Conservation (phyloP, 2,797 vertebrate species). For the Aeoliscus strigatus region DNA sequence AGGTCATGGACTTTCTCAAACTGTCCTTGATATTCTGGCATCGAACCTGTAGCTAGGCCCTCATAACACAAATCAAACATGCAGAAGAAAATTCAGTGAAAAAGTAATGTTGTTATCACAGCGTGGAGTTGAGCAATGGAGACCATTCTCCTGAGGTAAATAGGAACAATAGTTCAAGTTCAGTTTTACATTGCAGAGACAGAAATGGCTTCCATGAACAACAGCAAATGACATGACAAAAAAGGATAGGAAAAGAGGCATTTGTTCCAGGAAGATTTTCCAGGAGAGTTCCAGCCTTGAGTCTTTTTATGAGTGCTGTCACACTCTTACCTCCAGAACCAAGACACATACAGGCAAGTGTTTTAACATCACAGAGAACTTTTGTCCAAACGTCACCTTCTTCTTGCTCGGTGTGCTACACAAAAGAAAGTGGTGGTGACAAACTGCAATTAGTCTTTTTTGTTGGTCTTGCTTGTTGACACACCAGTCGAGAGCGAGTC, state of each 20-base stretch:
- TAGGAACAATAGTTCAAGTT: constrained; percentile 30
- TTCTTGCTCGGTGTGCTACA: constrained; percentile 23
- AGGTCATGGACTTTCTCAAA: constrained; percentile 30
- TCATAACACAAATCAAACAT: constrained; percentile 16
- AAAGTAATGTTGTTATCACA: constrained; percentile 23
- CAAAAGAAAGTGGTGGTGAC: constrained; percentile 27
- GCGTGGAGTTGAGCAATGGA: constrained; percentile 20
- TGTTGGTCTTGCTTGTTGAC: too few relatives aligned
- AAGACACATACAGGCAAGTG: constrained; percentile 32
- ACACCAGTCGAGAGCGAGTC: too few relatives aligned
- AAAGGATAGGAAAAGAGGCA: constrained; percentile 63
- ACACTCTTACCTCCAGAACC: constrained; percentile 8
- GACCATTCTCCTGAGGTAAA: constrained; percentile 28
- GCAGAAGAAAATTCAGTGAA: constrained; percentile 2
- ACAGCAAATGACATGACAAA: constrained; percentile 59
- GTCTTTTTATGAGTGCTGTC: constrained; percentile 26
- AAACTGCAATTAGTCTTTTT: constrained; percentile 38
- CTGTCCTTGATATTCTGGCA: constrained; percentile 42
- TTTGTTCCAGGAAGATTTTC: constrained; percentile 43
- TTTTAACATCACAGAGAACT: constrained; percentile 23
- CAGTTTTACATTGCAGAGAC: constrained; percentile 46
- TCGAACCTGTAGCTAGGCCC: constrained; percentile 19
- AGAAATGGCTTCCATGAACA: constrained; percentile 60
- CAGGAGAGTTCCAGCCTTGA: constrained; percentile 25
- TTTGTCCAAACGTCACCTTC: constrained; percentile 44